Evolutionary conservation across 2,888 invertebrate genomes (phyloP).

Genomic region (Cerceris ruficornis): DNA sequence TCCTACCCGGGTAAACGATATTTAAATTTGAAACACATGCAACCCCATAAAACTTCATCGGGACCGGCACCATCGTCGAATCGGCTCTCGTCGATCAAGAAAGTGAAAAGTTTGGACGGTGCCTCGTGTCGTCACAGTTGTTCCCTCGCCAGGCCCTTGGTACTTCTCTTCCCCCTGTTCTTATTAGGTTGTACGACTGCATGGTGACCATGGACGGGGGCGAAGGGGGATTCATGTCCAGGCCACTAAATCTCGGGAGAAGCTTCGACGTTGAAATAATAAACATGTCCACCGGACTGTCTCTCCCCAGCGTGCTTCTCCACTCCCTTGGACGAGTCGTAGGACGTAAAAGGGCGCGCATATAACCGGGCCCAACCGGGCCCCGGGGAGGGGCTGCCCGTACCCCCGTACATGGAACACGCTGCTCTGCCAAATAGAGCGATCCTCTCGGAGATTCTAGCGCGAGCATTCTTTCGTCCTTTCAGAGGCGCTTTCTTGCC

Average conservation of each 20-base stretch:
- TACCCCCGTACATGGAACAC: constrained; percentile 46
- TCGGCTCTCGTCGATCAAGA: constrained; percentile 12
- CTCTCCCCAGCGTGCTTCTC: constrained; percentile 52
- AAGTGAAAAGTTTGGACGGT: constrained; percentile 43
- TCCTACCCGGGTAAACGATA: too few relatives aligned
- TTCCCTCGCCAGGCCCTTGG: constrained; percentile 27
- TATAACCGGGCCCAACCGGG: constrained; percentile 42
- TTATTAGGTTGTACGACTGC: constrained; percentile 50
- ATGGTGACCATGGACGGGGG: constrained; percentile 20
- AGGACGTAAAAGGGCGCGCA: constrained; percentile 58
- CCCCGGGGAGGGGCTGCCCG: constrained; percentile 8
- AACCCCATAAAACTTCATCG: too few relatives aligned
- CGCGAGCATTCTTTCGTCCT: constrained; percentile 9
- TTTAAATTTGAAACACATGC: too few relatives aligned
- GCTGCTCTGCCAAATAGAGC: constrained; percentile 50
- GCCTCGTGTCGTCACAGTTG: constrained; percentile 38
- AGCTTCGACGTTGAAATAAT: constrained; percentile 66
- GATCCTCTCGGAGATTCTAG: constrained; percentile 45
- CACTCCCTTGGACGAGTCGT: constrained; percentile 49
- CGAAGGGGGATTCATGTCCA: constrained; percentile 38
- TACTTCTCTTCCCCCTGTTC: constrained; percentile 34
- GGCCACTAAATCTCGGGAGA: constrained; percentile 66
- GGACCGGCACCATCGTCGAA: not conserved
- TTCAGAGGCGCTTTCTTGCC: too few relatives aligned
- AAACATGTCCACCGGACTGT: constrained; percentile 66